Base-by-base conservation (phyloP, 2,888 invertebrate genomes). In the Drosophila nr. medialis region DNA sequence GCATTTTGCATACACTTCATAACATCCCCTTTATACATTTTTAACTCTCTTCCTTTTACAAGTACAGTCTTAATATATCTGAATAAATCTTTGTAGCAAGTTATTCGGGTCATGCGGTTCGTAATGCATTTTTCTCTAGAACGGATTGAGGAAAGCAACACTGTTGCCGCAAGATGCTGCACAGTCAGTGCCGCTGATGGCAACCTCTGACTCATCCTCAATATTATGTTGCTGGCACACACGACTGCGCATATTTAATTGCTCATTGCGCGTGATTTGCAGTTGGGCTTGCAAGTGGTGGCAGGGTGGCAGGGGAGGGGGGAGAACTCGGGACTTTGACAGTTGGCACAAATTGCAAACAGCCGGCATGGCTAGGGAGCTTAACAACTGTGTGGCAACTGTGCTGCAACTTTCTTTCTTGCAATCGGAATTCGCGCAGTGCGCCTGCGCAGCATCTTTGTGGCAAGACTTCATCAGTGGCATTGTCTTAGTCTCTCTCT, bases 161-260 rank as follows among this genome's bases (percentile, higher is more conserved):
- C 63, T 51, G 56, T 54, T 71, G 67, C 68, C 65, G 40, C 69
- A 70, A 63, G 63, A 53, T 64, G 86, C 51, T 61, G 86, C 80
- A 69, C 50, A 69, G 75, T 69, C 80, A 71, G 68, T 32, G 38
- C 53, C 61, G 54, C 50, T 50, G 53, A 59, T 38, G 58, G 59
- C 64, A 60, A 72, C 56, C 60, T 56, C 56, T 48, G 77, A 42
- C 59, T 76, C 81, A 63, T 76, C 54, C 66, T 69, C 74, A 30
- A 50, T 64, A 36, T 64, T 62, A 40, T 64, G 54, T 36, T 36
- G 54, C 58, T 50, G 64, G 85, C 72, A 79, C 75, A 87, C 86
- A 86, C 87, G 86, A 87, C 87, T 87, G 86, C 83, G 87, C 86
- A 86, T 86, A 87, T 86, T 87, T 86, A 86, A 86, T 86, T 86